Percentiles rank a stretch among this genome's conserved stretches.
Conservation (phyloP, 2,888 invertebrate species). For the Coenonympha glycerion region DNA sequence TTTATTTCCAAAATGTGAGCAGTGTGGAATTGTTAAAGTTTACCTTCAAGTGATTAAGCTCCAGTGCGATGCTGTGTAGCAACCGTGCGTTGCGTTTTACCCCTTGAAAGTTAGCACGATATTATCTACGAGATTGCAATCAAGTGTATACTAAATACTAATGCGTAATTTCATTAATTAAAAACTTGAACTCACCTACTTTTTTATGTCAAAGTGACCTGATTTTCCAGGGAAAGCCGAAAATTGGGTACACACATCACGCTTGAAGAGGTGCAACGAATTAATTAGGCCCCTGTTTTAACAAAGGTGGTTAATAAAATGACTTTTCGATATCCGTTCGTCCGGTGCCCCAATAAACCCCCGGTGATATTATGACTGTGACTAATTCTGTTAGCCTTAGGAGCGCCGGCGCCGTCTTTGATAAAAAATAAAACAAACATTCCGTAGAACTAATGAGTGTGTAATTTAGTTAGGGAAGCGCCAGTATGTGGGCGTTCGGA, state of each 20-base stretch:
- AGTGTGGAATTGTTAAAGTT: too few relatives aligned
- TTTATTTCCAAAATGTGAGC: too few relatives aligned
- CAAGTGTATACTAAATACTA: too few relatives aligned
- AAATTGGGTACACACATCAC: background rate
- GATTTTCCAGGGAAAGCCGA: too few relatives aligned
- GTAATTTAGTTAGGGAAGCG: conserved; percentile 65
- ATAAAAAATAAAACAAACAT: conserved; percentile 65
- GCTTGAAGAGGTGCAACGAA: conserved; percentile 4
- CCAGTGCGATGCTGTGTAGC: too few relatives aligned
- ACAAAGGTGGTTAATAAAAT: conserved; percentile 25
- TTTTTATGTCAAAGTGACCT: too few relatives aligned
- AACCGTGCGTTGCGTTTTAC: too few relatives aligned
- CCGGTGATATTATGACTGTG: conserved; percentile 50
- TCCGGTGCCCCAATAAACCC: conserved; percentile 47
- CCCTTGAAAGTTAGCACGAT: too few relatives aligned
- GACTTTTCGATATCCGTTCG: conserved; percentile 38
- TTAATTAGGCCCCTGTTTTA: conserved; percentile 23
- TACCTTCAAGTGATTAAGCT: too few relatives aligned
- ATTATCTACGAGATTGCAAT: too few relatives aligned
- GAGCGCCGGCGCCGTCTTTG: conserved; percentile 53
- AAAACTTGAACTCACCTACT: too few relatives aligned
- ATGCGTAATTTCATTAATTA: too few relatives aligned
- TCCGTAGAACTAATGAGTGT: conserved; percentile 70
- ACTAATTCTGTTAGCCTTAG: conserved; percentile 68
- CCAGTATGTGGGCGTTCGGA: conserved; percentile 60